Evolutionary conservation across 2,888 invertebrate species (phyloP), one percentile per base, ranked within the genome.

Genomic region (Harpagoxenus sublaevis): DNA sequence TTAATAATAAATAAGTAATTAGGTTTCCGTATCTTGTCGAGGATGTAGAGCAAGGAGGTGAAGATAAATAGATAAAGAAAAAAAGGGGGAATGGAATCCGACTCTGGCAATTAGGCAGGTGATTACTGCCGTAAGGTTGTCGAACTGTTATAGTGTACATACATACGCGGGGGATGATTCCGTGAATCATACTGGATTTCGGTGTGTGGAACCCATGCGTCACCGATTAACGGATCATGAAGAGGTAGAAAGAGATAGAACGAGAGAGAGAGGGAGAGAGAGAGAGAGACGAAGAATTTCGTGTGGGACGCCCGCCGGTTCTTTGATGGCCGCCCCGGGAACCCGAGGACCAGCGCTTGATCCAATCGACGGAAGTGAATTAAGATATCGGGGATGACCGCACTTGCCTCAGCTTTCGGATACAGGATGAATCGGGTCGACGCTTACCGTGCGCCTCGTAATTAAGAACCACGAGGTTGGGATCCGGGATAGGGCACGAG

Each of bases 351-450:
- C 83, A n/a, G 78, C 73, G 77, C 77, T 81, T 73, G 88, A 85
- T 88, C 79, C 83, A 86, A 89, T 89, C 77, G 83, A 68, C 65
- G 60, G 62, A 74, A 83, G 88, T 74, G 85, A 88, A 87, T 87
- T 82, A 85, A 86, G 83, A 62, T 83, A 73, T 63, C 74, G 79
- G 84, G 75, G 79, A 73, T 60, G 86, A 82, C 70, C 57, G 62
- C 35, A 75, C 62, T 83, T 78, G 78, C 62, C 42, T 66, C 81
- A 78, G 86, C 83, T 74, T 65, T 81, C 70, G 62, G 83, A 71
- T 55, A 57, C 23, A 57, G 73, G 68, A 68, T 84, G 84, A 87
- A 60, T 88, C 87, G 83, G 71, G 71, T 39, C 63, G 28, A 31
- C 71, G 83, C 78, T 89, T 82, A 71, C 39, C 51, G 73, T 35